A percentile compares a stretch with the other conserved stretches of the same genome.
phyloP scores from a whole-genome alignment of 1,140 invertebrate species.

The Drosophila erecta region DNA sequence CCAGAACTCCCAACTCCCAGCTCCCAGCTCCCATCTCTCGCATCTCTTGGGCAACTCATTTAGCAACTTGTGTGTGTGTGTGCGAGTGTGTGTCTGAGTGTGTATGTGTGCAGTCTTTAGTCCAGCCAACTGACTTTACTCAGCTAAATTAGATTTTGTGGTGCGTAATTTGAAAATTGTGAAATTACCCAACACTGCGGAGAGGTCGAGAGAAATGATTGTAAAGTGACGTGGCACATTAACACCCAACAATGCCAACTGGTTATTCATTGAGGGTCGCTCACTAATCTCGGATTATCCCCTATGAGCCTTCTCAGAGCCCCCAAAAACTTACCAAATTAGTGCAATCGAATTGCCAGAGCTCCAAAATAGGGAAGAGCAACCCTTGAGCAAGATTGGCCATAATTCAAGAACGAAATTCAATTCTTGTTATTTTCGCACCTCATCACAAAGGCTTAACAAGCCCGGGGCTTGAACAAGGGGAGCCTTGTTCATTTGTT shows the following conservation, averaged over 20 bases:
- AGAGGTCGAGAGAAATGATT: neutral
- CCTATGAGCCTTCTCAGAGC: neutral
- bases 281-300: slow-evolving; percentile 24
- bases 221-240: slow-evolving; percentile 27
- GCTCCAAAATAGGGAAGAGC: neutral
- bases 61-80: slow-evolving; percentile 37
- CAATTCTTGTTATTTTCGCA: slow-evolving; percentile 68
- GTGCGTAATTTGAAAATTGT: slow-evolving; percentile 58
- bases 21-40: neutral
- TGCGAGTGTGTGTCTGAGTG: slow-evolving; percentile 1
- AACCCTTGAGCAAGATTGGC: slow-evolving; percentile 4
- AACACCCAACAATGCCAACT: slow-evolving; percentile 1
- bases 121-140: slow-evolving; percentile 53
- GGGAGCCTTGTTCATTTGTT: slow-evolving; percentile 20
- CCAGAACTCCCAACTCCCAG: neutral
- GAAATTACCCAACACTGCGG: slow-evolving; percentile 47
- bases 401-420: slow-evolving; percentile 40
- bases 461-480: neutral
- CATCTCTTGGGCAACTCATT: slow-evolving; percentile 29
- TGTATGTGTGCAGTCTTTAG: slow-evolving; percentile 16
- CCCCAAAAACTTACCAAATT: slow-evolving; percentile 1
- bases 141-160: slow-evolving; percentile 60
- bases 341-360: slow-evolving; percentile 5
- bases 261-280: slow-evolving; percentile 8
- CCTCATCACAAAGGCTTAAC: slow-evolving; percentile 43